Conservation (phyloP, 2,797 vertebrate genomes). For the Antrozous pallidus region DNA sequence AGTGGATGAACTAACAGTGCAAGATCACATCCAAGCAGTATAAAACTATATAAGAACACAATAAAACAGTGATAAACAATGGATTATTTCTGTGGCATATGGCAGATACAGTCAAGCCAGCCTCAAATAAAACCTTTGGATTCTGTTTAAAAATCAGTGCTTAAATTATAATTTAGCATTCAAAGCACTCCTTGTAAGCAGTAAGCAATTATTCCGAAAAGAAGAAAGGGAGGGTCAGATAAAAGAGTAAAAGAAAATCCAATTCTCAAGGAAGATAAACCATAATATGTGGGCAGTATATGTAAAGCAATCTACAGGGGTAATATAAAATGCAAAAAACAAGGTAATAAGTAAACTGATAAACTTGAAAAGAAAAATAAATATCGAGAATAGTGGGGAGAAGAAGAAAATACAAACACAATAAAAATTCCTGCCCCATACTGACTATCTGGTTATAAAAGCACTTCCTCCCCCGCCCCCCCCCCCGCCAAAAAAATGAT, state of each 20-base stretch:
- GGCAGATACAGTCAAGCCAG: conserved; percentile 38
- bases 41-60: conserved; percentile 52
- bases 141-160: conserved; percentile 53
- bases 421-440: background rate
- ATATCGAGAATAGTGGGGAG: background rate
- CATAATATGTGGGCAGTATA: background rate
- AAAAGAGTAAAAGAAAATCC: conserved; percentile 19
- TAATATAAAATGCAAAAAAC: background rate
- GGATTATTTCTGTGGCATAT: conserved; percentile 63
- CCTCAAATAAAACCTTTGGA: conserved; percentile 35
- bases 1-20: conserved; percentile 65
- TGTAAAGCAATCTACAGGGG: background rate
- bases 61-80: conserved; percentile 68
- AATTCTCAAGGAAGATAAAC: background rate
- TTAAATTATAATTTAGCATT: conserved; percentile 33
- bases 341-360: background rate
- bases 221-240: background rate
- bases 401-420: background rate
- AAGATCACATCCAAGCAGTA: conserved; percentile 65
- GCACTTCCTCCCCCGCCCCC: background rate
- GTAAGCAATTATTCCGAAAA: background rate
- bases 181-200: background rate
- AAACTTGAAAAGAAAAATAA: background rate
- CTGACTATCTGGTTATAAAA: background rate
- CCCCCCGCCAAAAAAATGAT: background rate